phyloP scores from a whole-genome alignment of 1,140 invertebrate species.

The Cyrtorhinus lividipennis region DNA sequence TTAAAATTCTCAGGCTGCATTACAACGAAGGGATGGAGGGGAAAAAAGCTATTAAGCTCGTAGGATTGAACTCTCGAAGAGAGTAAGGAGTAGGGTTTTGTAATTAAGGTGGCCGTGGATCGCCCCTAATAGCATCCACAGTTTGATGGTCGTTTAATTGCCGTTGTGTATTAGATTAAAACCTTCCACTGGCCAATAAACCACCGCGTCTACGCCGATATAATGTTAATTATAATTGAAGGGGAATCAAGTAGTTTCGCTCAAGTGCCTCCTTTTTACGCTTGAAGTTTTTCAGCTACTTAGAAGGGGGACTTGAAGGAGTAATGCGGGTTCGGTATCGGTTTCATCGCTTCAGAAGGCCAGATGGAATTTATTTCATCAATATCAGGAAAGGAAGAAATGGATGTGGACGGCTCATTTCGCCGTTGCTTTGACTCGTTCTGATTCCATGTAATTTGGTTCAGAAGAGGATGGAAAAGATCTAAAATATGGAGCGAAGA shows the following conservation, averaged over 20 bases:
- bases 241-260: background rate
- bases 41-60: background rate
- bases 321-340: too few species aligned
- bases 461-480: too few species aligned
- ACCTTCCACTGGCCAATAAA: background rate
- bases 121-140: background rate
- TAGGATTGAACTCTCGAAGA: background rate
- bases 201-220: background rate
- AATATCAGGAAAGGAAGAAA: too few species aligned
- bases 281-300: too few species aligned
- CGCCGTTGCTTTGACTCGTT: too few species aligned
- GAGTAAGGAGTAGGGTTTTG: background rate
- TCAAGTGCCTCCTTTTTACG: too few species aligned
- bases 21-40: background rate
- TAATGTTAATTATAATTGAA: background rate
- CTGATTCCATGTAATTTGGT: too few species aligned
- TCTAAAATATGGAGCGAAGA: too few species aligned
- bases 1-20: background rate
- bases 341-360: too few species aligned
- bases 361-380: too few species aligned
- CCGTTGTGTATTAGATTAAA: background rate
- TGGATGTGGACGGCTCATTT: too few species aligned
- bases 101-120: background rate
- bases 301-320: too few species aligned
- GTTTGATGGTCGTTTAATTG: background rate